A percentile compares a stretch with the other conserved stretches of the same genome.
Evolutionary conservation across 1,140 invertebrate genomes (phyloP).

Genomic region (Cydia pomonella): DNA sequence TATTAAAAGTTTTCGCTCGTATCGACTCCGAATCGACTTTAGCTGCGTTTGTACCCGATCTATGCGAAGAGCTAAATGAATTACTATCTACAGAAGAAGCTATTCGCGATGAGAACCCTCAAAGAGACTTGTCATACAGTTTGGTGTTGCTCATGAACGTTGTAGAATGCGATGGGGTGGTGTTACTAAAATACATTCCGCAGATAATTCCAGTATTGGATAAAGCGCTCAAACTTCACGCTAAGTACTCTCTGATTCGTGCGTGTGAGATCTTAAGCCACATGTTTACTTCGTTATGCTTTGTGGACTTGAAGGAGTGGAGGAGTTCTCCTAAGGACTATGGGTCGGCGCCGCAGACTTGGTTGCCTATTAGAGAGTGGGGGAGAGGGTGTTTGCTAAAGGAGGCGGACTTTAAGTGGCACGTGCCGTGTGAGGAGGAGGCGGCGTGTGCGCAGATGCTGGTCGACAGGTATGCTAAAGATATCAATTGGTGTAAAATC

Average conservation of each 20-base stretch:
- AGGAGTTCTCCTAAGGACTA: conserved; percentile 83
- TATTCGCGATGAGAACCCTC: conserved; percentile 86
- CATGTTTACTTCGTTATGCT: conserved; percentile 61
- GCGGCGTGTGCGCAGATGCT: conserved; percentile 84
- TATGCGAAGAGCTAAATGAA: conserved; percentile 81
- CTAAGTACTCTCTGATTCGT: conserved; percentile 82
- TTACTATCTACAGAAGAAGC: conserved; percentile 81
- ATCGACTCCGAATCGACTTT: conserved; percentile 86
- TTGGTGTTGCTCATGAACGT: conserved; percentile 88
- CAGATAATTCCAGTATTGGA: conserved; percentile 83
- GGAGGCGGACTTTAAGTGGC: conserved; percentile 88
- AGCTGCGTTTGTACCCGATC: conserved; percentile 86
- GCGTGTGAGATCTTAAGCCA: conserved; percentile 77
- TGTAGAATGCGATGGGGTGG: conserved; percentile 82
- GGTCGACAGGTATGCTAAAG: conserved; percentile 67
- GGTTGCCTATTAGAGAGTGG: conserved; percentile 92
- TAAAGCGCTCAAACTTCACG: conserved; percentile 83
- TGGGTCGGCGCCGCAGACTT: conserved; percentile 84
- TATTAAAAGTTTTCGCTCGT: conserved; percentile 86
- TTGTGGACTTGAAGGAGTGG: conserved; percentile 84
- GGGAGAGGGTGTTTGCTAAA: conserved; percentile 85
- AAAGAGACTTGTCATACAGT: conserved; percentile 90
- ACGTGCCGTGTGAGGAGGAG: conserved; percentile 87
- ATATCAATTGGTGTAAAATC: no score
- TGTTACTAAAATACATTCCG: conserved; percentile 83